Base-by-base conservation (phyloP, 1,140 invertebrate genomes). In the Tribolium madens region DNA sequence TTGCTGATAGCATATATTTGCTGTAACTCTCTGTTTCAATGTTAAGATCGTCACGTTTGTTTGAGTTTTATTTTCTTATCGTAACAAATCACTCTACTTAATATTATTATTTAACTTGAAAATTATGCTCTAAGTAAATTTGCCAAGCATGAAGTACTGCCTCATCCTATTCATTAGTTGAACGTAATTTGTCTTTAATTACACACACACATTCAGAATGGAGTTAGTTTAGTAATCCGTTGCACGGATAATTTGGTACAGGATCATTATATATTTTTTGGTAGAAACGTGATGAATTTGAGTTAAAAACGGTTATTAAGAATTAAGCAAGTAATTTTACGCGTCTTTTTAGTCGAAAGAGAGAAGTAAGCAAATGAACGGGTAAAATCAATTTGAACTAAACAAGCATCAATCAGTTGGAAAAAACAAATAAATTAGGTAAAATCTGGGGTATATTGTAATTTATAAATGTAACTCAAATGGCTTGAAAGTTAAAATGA, bases 401-500 rank as follows among this genome's bases (percentile, higher is more conserved):
- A 57, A 57, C 52, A 21, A 57, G 21, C 57, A 64, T 64, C 57
- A 64, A 64, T 64, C 57, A 64, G 57, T 64, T 14, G 6, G 57
- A 33, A 64, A 18, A 33, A 31, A 64, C 57, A 64, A 64, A 64
- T 64, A 64, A 64, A 64, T 64, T 64, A 73, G 53, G 48, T 73
- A 73, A 53, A 73, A 73, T 42, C 33, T 73, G 26, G 48, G 69
- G 42, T 52, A 73, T 75, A 75, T 75, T 75, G 60, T 75, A 69
- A 69, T 75, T 75, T 75, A 75, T 69, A 69, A 75, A 64, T 69
- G 57, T 69, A 69, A 76, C 31, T 26, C 33, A 76, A 76, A 72
- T 72, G 68, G 47, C 68, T 50, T 14, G 57, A 76, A 76, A 76
- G 36, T 76, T 76, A 57, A 53, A 57, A 76, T 72, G 75, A 76